Evolutionary conservation across 2,797 vertebrate species (phyloP), one percentile per base, ranked within the genome.

Genomic region (Cirrhinus mrigala): DNA sequence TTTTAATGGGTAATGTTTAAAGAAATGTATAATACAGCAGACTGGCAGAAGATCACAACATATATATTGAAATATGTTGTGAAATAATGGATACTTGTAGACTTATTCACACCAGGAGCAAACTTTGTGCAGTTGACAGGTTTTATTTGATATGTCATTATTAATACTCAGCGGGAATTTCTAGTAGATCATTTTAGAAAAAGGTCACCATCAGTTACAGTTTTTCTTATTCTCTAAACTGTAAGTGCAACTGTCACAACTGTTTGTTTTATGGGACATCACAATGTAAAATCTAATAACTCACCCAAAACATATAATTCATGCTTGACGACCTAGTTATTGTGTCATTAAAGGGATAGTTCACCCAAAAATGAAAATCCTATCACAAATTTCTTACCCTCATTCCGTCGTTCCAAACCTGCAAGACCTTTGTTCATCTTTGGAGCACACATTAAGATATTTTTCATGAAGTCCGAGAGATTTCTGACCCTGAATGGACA

Each of bases 111-210:
- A n/a, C 74, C 75, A 58, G 22, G 33, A 24, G 22, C 12, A 1
- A 56, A 77, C 24, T 58, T 1, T 58, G 22, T 6, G 33, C n/a
- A 37, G 52, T 56, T 76, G 52, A 76, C 29, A 76, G 29, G 74
- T 77, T 77, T 77, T 15, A 58, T 24, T n/a, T 40, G 12, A 77
- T 76, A 40, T 69, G 1, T 69, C 6, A 40, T 69, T 20, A 69
- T 56, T n/a, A 77, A 76, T 56, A 76, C n/a, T 58, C 20, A n/a
- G 14, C 33, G 7, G 52, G 52, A 77, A 40, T 58, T 37, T 77
- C 29, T 58, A n/a, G 46, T 29, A 29, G 33, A 37, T 77, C 33
- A n/a, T 77, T 77, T 40, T 77, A 52, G n/a, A 50, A 73, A 50
- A 27, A 29, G 15, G 8, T 74, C 71, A 52, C 46, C 33, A 37